Evolutionary conservation across 1,140 invertebrate species (phyloP).

Genomic region (Heliconius nattereri): DNA sequence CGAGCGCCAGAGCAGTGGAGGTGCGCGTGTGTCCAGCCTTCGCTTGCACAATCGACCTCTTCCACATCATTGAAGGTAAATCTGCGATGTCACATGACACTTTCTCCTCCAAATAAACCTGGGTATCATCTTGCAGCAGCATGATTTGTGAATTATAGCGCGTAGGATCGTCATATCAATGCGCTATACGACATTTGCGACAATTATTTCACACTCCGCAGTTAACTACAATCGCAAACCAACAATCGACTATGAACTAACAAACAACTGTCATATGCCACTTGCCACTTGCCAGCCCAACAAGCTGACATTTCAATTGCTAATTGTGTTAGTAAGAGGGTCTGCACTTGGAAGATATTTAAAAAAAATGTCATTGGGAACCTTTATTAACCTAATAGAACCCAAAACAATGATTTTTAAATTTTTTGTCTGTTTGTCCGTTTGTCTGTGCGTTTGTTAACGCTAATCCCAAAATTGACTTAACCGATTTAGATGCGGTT

Average conservation of each 20-base stretch:
- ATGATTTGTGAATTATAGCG: constrained; percentile 44
- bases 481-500: no score
- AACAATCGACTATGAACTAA: constrained; percentile 27
- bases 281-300: not conserved
- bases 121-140: constrained; percentile 46
- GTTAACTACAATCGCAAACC: constrained; percentile 30
- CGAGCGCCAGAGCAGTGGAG: constrained; percentile 48
- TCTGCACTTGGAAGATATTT: no score
- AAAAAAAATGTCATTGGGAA: no score
- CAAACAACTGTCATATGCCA: constrained; percentile 26
- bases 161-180: constrained; percentile 56
- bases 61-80: constrained; percentile 79
- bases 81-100: constrained; percentile 75
- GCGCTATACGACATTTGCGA: constrained; percentile 36
- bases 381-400: no score
- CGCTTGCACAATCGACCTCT: constrained; percentile 78
- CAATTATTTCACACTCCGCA: not conserved
- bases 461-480: no score
- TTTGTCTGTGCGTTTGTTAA: no score
- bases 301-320: constrained; percentile 28
- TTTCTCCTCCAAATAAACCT: constrained; percentile 71
- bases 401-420: no score
- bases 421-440: no score
- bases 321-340: not conserved
- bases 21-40: constrained; percentile 50